Conservation (phyloP, 1,140 invertebrate species). For the Pseudachorutes palmiensis region DNA sequence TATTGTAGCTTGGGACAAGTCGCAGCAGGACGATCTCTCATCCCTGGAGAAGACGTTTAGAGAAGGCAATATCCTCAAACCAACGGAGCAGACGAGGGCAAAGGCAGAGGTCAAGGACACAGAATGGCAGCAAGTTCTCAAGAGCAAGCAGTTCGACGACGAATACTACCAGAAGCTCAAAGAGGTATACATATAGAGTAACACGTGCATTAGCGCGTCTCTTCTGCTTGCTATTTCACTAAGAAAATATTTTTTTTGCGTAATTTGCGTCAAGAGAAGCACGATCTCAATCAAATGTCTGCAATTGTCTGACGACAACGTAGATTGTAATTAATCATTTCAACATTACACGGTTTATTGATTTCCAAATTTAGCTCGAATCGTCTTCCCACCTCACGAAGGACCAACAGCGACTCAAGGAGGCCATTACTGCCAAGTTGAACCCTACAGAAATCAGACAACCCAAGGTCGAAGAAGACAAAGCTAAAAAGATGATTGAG, state of each 20-base stretch:
- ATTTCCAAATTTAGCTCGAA: constrained; percentile 51
- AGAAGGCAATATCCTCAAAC: neutral
- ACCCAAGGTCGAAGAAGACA: constrained; percentile 59
- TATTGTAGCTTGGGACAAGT: constrained; percentile 78
- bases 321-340: too few relatives aligned
- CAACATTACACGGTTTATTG: neutral
- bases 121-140: constrained; percentile 73
- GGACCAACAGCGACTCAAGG: constrained; percentile 54
- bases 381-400: constrained; percentile 68
- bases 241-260: too few relatives aligned
- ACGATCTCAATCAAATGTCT: too few relatives aligned
- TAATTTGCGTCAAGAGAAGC: too few relatives aligned
- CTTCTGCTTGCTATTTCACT: too few relatives aligned
- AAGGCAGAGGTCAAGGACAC: constrained; percentile 50
- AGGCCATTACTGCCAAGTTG: constrained; percentile 1
- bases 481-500: constrained; percentile 27
- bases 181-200: constrained; percentile 44
- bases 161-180: constrained; percentile 76
- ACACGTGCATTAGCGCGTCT: too few relatives aligned
- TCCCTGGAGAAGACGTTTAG: neutral
- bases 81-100: constrained; percentile 14
- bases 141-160: constrained; percentile 58
- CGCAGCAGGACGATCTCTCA: neutral
- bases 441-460: constrained; percentile 73
- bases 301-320: too few relatives aligned